Percentiles rank a stretch among this genome's conserved stretches.
phyloP scores from a whole-genome alignment of 2,797 vertebrate species.

The Centropyge bicolor region DNA sequence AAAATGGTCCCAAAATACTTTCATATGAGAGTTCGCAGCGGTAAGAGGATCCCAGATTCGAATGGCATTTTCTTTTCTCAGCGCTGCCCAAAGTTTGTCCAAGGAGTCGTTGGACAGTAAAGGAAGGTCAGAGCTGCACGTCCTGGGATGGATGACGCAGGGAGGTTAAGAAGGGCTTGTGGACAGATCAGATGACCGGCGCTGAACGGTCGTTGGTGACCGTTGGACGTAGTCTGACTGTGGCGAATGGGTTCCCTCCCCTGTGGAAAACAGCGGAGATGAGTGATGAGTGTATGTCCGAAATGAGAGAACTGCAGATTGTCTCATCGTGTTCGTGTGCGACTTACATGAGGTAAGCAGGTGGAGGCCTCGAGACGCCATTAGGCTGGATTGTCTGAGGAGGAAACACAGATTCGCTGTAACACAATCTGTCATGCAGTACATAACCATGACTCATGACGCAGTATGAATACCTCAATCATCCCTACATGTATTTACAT shows the following conservation, averaged over 20 bases:
- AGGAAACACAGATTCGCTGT: slow-evolving; percentile 38
- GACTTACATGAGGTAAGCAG: slow-evolving; percentile 92
- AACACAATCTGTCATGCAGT: not conserved
- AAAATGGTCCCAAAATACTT: slow-evolving; percentile 60
- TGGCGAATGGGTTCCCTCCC: slow-evolving; percentile 96
- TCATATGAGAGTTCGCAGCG: slow-evolving; percentile 48
- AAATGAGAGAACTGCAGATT: not conserved
- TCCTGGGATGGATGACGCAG: slow-evolving; percentile 22
- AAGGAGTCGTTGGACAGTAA: slow-evolving; percentile 21
- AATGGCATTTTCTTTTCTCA: slow-evolving; percentile 52
- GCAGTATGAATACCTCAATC: not conserved
- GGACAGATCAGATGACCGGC: slow-evolving; percentile 84
- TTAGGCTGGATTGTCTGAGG: slow-evolving; percentile 89
- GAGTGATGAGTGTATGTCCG: not conserved
- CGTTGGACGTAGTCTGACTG: slow-evolving; percentile 94
- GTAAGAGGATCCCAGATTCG: slow-evolving; percentile 39
- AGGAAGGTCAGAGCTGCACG: not conserved
- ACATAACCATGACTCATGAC: not conserved
- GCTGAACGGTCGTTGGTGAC: slow-evolving; percentile 97
- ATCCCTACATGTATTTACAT: not conserved
- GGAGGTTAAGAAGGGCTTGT: slow-evolving; percentile 1
- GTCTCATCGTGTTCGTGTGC: not conserved
- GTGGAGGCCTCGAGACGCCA: slow-evolving; percentile 87
- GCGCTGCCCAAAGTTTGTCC: slow-evolving; percentile 22
- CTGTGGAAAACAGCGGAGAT: slow-evolving; percentile 73